Percentiles rank a stretch among this genome's conserved stretches.
These are phyloP conservation scores for Beris morrisii DNA, from an alignment of 2,888 invertebrate species.

Conservation along the genomic window DNA sequence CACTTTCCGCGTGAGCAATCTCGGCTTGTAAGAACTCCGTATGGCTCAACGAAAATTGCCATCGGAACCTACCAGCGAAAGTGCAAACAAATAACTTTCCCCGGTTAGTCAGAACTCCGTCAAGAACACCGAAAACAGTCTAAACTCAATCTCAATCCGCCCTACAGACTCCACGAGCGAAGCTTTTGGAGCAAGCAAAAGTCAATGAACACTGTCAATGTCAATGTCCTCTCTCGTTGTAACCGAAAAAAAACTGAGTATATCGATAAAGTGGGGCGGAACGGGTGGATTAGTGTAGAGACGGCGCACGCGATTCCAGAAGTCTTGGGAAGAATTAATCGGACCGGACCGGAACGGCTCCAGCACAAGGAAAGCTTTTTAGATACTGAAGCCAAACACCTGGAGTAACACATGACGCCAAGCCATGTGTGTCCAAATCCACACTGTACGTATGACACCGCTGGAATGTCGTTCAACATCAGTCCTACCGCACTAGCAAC, in stretches of 20 bases:
- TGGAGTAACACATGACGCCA: too few species aligned
- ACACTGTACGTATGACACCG: too few species aligned
- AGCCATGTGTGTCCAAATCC: too few species aligned
- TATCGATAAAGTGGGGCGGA: slow-evolving; percentile 4
- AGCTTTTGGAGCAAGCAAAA: slow-evolving; percentile 24
- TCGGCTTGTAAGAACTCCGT: too few species aligned
- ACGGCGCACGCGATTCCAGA: slow-evolving; percentile 16
- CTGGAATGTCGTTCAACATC: too few species aligned
- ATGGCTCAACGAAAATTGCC: too few species aligned
- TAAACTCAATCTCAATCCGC: slow-evolving; percentile 2
- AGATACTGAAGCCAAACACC: too few species aligned
- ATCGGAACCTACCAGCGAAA: background rate
- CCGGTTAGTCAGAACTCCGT: slow-evolving; percentile 3
- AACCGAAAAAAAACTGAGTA: slow-evolving; percentile 21
- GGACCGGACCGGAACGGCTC: too few species aligned
- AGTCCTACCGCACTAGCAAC: too few species aligned
- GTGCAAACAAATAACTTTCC: slow-evolving; percentile 23
- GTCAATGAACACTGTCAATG: slow-evolving; percentile 30
- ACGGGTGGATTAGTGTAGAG: background rate
- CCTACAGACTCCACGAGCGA: background rate
- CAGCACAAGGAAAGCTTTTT: too few species aligned
- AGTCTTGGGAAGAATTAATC: too few species aligned
- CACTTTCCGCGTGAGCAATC: too few species aligned
- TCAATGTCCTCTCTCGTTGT: slow-evolving; percentile 25
- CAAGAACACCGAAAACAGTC: slow-evolving; percentile 12